Conservation (phyloP, 2,888 invertebrate species). For the Eupithecia insigniata region DNA sequence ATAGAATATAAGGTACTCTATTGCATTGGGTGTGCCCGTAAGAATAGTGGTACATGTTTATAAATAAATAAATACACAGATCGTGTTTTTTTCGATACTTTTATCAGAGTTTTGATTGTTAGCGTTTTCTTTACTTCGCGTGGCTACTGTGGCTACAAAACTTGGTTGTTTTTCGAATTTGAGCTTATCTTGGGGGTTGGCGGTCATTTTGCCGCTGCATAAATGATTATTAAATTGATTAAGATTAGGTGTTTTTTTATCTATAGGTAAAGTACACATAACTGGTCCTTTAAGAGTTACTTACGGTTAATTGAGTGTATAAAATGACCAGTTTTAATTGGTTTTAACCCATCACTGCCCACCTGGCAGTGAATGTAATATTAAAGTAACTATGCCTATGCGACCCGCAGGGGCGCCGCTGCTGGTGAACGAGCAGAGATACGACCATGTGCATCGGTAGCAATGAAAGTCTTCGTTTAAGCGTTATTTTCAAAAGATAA, state of each 20-base stretch:
- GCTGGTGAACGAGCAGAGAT: too few relatives aligned
- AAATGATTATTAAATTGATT: background rate
- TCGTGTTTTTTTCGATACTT: background rate
- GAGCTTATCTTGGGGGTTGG: background rate
- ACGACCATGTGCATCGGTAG: background rate
- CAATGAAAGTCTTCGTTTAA: background rate
- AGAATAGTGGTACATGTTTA: too few relatives aligned
- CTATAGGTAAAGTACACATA: too few relatives aligned
- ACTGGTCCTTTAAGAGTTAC: background rate
- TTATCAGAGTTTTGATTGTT: background rate
- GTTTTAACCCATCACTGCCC: background rate
- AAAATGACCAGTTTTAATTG: background rate
- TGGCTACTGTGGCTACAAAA: background rate
- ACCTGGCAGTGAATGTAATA: too few relatives aligned
- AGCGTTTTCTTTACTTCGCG: background rate
- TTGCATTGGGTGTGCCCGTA: too few relatives aligned
- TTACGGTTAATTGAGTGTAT: background rate
- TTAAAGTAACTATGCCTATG: too few relatives aligned
- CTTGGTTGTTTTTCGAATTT: background rate
- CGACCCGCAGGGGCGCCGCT: too few relatives aligned
- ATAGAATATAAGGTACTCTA: too few relatives aligned
- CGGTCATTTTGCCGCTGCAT: background rate
- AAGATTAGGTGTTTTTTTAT: background rate
- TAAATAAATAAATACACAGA: too few relatives aligned
- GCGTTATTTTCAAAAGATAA: background rate